phyloP scores from a whole-genome alignment of 2,888 invertebrate genomes.

The Erebia aethiops region DNA sequence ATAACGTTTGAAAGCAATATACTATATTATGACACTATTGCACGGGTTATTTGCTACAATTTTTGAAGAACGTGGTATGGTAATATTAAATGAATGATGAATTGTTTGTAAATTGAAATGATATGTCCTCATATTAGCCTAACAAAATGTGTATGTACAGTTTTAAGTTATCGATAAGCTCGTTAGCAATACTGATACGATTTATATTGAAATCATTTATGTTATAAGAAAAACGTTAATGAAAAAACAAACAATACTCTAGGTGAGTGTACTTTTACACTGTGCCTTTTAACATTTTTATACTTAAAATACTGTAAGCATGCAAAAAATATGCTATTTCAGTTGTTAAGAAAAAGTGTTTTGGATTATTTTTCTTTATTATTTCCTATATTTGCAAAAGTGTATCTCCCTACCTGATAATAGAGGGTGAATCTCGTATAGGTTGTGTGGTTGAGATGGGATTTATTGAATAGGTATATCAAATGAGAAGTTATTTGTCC shows the following conservation, averaged over 20 bases:
- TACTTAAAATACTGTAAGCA: not conserved
- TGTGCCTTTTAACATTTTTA: slow-evolving; percentile 19
- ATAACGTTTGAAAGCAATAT: slow-evolving; percentile 20
- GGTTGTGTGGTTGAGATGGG: slow-evolving; percentile 49
- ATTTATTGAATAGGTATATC: slow-evolving; percentile 20
- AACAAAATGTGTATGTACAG: slow-evolving; percentile 14
- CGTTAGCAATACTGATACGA: not conserved
- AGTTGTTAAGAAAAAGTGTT: slow-evolving; percentile 27
- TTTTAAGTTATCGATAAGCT: slow-evolving; percentile 13
- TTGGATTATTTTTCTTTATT: slow-evolving; percentile 29
- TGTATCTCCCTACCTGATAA: slow-evolving; percentile 24
- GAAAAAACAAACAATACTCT: slow-evolving; percentile 10
- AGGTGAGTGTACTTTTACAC: slow-evolving; percentile 6
- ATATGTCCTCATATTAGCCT: not conserved
- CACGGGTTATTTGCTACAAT: not conserved
- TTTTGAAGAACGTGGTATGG: not conserved
- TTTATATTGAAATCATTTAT: not conserved
- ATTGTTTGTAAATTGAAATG: slow-evolving; percentile 16
- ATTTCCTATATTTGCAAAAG: slow-evolving; percentile 34
- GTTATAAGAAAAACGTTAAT: not conserved
- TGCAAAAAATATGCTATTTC: slow-evolving; percentile 17
- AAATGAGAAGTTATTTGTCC: slow-evolving; percentile 10
- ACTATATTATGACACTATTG: not conserved
- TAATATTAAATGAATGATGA: not conserved
- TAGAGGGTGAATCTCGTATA: slow-evolving; percentile 61